Evolutionary conservation across 2,113 vertebrate species (phyloP).

Genomic region (Trichechus manatus): DNA sequence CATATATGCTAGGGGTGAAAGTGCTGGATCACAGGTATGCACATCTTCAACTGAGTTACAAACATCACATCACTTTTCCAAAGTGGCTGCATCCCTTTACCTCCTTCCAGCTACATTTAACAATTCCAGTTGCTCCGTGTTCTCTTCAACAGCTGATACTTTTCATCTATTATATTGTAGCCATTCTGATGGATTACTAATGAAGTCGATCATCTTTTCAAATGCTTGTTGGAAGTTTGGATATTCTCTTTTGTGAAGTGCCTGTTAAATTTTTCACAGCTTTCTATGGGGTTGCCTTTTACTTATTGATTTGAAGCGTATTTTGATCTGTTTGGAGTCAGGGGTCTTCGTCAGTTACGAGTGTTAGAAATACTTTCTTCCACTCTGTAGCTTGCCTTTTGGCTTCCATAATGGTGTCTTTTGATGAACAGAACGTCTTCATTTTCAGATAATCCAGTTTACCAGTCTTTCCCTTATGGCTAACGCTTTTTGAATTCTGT

Average conservation of each 20-base stretch:
- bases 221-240: neutral
- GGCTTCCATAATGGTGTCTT: neutral
- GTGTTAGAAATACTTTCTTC: neutral
- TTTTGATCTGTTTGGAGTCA: neutral
- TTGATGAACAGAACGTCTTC: neutral
- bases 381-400: neutral
- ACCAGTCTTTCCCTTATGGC: neutral
- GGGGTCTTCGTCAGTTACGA: neutral
- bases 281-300: neutral
- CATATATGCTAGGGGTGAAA: neutral
- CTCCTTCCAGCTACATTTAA: neutral
- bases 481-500: neutral
- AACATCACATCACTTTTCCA: neutral
- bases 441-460: neutral
- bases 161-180: accelerated
- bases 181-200: neutral
- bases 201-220: neutral
- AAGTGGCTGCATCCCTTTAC: too few relatives aligned
- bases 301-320: neutral
- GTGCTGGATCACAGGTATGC: accelerated
- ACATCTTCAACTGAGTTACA: accelerated
- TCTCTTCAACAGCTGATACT: neutral
- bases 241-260: neutral
- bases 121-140: accelerated
- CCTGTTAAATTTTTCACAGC: neutral